These are phyloP conservation scores for Apaloderma vittatum DNA, from an alignment of 2,113 vertebrate species.

Conservation along the genomic window DNA sequence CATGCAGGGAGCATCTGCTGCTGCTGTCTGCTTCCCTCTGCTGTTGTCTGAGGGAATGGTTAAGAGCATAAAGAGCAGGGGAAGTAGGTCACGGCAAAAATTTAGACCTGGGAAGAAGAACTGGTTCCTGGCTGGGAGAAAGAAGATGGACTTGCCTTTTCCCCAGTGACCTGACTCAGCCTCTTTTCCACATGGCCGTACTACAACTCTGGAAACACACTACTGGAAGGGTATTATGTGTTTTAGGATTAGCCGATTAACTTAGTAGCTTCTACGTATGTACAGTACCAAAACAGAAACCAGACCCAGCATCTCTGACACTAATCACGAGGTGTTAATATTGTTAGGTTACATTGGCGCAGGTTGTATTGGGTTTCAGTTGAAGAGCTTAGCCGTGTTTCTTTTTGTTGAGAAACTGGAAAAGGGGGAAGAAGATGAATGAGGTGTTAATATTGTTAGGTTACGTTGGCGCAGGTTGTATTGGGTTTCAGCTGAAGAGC, in stretches of 20 bases:
- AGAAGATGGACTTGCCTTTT: conserved; percentile 42
- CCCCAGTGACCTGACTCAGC: conserved; percentile 50
- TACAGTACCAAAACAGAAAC: conserved; percentile 61
- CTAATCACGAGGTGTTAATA: conserved; percentile 44
- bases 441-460: conserved; percentile 23
- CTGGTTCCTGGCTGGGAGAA: neutral
- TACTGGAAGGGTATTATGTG: conserved; percentile 43
- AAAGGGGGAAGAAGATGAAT: neutral
- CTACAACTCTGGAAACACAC: conserved; percentile 48
- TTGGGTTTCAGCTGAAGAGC: neutral
- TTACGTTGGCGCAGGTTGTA: neutral
- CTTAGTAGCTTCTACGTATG: conserved; percentile 60
- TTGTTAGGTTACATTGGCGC: conserved; percentile 4
- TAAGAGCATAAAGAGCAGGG: conserved; percentile 27
- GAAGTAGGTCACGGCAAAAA: conserved; percentile 57
- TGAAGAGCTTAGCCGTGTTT: neutral
- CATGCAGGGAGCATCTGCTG: neutral
- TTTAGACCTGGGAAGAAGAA: neutral
- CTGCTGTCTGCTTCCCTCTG: conserved; percentile 68
- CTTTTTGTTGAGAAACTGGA: neutral
- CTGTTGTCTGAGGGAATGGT: conserved; percentile 56
- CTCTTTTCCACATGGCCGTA: conserved; percentile 25
- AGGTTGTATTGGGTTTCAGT: neutral
- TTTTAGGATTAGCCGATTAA: conserved; percentile 64
- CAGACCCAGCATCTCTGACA: conserved; percentile 21